Conservation (phyloP, 2,113 vertebrate species). For the Nibea coibor region DNA sequence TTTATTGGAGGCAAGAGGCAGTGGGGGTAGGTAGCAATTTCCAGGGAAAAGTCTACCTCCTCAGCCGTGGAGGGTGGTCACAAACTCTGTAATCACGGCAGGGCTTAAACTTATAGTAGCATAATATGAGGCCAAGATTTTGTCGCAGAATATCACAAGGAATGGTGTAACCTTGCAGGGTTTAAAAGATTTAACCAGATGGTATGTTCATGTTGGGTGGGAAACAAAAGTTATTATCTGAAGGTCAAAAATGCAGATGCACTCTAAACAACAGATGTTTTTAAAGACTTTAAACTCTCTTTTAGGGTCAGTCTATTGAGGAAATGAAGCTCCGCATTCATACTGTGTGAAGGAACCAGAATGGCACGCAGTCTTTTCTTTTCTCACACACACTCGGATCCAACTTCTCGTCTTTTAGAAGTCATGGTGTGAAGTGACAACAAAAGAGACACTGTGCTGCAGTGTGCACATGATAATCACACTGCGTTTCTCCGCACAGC, state of each 20-base stretch:
- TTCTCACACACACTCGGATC: constrained; percentile 10
- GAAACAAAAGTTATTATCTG: constrained; percentile 4
- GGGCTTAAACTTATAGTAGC: constrained; percentile 23
- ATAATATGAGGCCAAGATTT: constrained; percentile 22
- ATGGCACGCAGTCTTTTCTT: background rate
- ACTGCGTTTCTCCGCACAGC: constrained; percentile 53
- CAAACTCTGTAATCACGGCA: constrained; percentile 61
- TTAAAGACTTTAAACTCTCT: background rate
- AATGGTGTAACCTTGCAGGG: background rate
- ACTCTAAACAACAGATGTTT: background rate
- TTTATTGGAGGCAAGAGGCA: constrained; percentile 60
- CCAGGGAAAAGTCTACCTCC: constrained; percentile 27
- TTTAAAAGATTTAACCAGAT: background rate
- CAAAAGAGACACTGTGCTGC: constrained; percentile 71
- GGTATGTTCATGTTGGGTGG: background rate
- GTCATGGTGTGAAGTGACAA: constrained; percentile 45
- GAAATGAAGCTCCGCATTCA: background rate
- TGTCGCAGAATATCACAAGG: too few species aligned
- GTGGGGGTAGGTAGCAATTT: constrained; percentile 60
- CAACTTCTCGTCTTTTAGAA: constrained; percentile 19
- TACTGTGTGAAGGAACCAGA: background rate
- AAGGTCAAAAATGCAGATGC: background rate
- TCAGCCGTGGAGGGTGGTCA: constrained; percentile 49
- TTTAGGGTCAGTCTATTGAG: background rate
- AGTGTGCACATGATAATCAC: constrained; percentile 74